Evolutionary conservation across 2,888 invertebrate species (phyloP).

Genomic region (Chrysomela aeneicollis): DNA sequence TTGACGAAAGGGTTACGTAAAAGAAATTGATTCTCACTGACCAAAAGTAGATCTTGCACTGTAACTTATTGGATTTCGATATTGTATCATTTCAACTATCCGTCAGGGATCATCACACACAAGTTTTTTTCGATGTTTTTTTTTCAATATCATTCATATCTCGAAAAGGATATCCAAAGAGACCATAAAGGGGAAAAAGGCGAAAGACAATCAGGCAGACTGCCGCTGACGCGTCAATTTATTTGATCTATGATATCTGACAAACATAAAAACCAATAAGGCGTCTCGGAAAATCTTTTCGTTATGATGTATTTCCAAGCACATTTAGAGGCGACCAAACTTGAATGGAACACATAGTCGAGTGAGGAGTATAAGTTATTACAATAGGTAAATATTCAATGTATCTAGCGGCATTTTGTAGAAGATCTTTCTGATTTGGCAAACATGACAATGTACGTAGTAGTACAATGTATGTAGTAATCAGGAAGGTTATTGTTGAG

Average conservation of each 20-base stretch:
- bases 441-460: no score
- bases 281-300: slow-evolving; percentile 15
- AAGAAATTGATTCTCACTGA: no score
- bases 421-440: no score
- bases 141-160: neutral
- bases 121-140: neutral
- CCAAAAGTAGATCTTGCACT: no score
- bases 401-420: no score
- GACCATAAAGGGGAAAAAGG: slow-evolving; percentile 6
- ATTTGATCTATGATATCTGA: slow-evolving; percentile 25
- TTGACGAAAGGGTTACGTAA: no score
- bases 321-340: slow-evolving; percentile 18
- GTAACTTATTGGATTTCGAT: no score
- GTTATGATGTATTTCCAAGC: slow-evolving; percentile 21
- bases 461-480: no score
- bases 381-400: slow-evolving; percentile 9
- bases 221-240: slow-evolving; percentile 22
- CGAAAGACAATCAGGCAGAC: slow-evolving; percentile 4
- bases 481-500: no score
- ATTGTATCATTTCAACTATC: no score
- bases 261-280: slow-evolving; percentile 21
- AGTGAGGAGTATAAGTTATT: slow-evolving; percentile 18
- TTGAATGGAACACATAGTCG: slow-evolving; percentile 18
- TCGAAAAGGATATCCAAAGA: neutral
- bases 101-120: no score